Base-by-base conservation (phyloP, 2,797 vertebrate genomes). In the Pseudopleuronectes americanus region DNA sequence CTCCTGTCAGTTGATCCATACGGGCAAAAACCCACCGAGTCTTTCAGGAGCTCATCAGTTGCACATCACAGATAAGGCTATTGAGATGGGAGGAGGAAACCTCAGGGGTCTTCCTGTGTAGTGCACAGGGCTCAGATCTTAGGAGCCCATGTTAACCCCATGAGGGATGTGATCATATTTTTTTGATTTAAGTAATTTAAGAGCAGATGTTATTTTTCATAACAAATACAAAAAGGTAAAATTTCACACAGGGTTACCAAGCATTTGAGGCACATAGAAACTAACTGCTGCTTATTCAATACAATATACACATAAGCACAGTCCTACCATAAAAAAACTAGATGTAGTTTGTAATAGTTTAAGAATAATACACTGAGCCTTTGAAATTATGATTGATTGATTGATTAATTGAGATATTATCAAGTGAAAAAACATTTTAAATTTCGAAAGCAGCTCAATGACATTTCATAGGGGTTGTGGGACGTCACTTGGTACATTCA, bases 41-140 rank as follows among this genome's bases (percentile, higher is more conserved):
- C 80, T 86, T 88, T 80, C 53, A 78, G 81, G 84, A 88, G 80
- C 87, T 90, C 88, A 89, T 92, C 89, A 80, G 81, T 86, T 85
- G 75, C 85, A 81, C 80, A 88, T 90, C 79, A 68, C 64, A 75
- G 90, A 90, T 92, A 90, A 91, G 80, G 71, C 79, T 23, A 74
- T 62, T 64, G 81, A 85, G 86, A 84, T 45, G 23, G 57, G 26
- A 9, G 19, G 21, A 19, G 7, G 8, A n/a, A 21, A 8, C 62
- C 71, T 77, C 70, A 24, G 49, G 19, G 66, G 52, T 4, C 43
- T 23, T 69, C 13, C 43, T 59, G 48, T 61, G 70, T 36, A 66
- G 54, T 48, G n/a, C n/a, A 52, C 22, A 21, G 57, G 4, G 53
- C 38, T 68, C 26, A 45, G 14, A 71, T 66, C 47, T 14, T 13